Percentiles rank a stretch among this genome's conserved stretches.
phyloP scores from a whole-genome alignment of 37 sponge, comb jelly and placozoan genomes.

The Corticium candelabrum region DNA sequence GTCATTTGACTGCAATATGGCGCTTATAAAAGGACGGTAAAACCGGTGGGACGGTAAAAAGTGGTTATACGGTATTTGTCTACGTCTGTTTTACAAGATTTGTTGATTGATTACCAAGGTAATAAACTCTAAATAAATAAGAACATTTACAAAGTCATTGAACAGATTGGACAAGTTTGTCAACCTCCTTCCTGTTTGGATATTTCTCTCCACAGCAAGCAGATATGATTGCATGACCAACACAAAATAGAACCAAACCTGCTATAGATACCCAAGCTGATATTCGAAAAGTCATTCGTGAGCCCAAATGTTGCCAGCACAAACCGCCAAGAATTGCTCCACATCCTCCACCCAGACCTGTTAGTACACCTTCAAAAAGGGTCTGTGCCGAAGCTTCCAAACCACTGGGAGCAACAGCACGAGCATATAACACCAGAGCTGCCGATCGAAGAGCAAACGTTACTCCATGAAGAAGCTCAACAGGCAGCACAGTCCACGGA shows the following conservation, averaged over 20 bases:
- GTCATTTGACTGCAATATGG: too few species aligned
- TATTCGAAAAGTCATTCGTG: not conserved
- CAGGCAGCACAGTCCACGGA: not conserved
- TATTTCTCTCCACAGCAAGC: too few species aligned
- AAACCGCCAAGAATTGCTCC: conserved; percentile 5
- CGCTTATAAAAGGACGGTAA: too few species aligned
- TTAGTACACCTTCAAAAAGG: not conserved
- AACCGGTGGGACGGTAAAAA: too few species aligned
- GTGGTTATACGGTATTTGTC: too few species aligned
- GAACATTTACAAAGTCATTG: too few species aligned
- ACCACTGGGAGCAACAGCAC: not conserved
- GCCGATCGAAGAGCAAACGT: conserved; percentile 5
- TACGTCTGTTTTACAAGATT: too few species aligned
- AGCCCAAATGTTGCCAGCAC: not conserved
- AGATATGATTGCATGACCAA: too few species aligned
- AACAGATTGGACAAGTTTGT: too few species aligned
- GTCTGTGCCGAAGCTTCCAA: not conserved
- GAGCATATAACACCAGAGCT: not conserved
- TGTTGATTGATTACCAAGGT: too few species aligned
- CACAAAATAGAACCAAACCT: not conserved
- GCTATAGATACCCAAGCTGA: not conserved
- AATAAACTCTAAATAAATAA: too few species aligned
- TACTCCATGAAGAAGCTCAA: conserved; percentile 10
- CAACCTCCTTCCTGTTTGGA: too few species aligned
- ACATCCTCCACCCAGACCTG: conserved; percentile 5